Evolutionary conservation across 2,113 vertebrate species (phyloP).

Genomic region (Tichodroma muraria): DNA sequence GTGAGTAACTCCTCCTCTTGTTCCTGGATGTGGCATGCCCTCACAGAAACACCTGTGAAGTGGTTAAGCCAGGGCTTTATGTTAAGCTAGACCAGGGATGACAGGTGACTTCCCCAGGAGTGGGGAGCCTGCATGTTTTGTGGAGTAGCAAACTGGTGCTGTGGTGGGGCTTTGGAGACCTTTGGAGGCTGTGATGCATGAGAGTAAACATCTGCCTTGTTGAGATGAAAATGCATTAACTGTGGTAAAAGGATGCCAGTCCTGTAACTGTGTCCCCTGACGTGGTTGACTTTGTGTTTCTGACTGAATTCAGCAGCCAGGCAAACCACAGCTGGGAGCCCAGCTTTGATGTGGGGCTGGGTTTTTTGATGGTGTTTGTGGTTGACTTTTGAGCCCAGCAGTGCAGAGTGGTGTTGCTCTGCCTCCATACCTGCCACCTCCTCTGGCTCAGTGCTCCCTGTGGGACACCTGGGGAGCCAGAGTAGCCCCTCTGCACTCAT

Average conservation of each 20-base stretch:
- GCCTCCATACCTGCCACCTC: neutral
- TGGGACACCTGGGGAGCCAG: neutral
- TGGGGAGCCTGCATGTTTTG: neutral
- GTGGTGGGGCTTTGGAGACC: neutral
- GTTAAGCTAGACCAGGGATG: neutral
- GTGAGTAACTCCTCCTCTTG: neutral
- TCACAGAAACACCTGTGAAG: neutral
- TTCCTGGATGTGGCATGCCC: neutral
- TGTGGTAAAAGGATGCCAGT: neutral
- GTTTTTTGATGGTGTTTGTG: neutral
- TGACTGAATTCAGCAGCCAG: neutral
- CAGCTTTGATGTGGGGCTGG: neutral
- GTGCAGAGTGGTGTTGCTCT: neutral
- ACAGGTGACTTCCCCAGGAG: neutral
- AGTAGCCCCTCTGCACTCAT: fast-evolving
- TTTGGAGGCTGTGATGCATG: neutral
- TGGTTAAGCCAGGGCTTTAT: neutral
- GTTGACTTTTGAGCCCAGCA: neutral
- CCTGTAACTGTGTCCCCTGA: neutral
- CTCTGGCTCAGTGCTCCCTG: fast-evolving
- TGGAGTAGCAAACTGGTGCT: neutral
- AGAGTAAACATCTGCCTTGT: neutral
- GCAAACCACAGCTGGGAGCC: neutral
- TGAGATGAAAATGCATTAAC: neutral
- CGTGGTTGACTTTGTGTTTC: fast-evolving